These are phyloP conservation scores for Oncorhynchus masou DNA, from an alignment of 2,113 vertebrate species.

Conservation along the genomic window DNA sequence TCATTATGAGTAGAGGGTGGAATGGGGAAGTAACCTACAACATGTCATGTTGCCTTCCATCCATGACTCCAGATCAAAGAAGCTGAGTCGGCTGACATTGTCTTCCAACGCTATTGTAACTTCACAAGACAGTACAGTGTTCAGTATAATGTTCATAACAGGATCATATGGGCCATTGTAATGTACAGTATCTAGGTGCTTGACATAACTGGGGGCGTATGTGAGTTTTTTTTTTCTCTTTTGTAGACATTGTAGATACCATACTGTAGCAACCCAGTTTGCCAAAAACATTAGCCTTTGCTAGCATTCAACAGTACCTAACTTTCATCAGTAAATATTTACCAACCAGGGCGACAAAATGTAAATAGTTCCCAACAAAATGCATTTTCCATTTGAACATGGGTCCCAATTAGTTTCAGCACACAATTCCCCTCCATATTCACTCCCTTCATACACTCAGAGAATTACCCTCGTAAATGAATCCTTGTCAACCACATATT, in stretches of 20 bases:
- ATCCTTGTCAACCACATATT: conserved; percentile 45
- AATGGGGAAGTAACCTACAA: neutral
- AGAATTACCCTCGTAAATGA: conserved; percentile 35
- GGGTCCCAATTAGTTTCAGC: conserved; percentile 30
- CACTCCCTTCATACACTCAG: neutral
- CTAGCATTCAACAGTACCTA: too few relatives aligned
- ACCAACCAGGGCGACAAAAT: neutral
- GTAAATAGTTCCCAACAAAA: neutral
- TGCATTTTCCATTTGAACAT: conserved; percentile 21
- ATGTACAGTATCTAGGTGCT: too few relatives aligned
- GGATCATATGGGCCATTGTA: too few relatives aligned
- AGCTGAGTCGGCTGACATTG: conserved; percentile 2
- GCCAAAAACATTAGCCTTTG: too few relatives aligned
- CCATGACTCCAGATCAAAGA: conserved; percentile 1
- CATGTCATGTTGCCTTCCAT: neutral
- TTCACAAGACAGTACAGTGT: neutral
- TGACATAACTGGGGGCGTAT: too few relatives aligned
- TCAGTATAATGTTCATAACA: too few relatives aligned
- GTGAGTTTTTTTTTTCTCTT: too few relatives aligned
- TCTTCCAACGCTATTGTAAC: neutral
- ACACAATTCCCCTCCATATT: conserved; percentile 25
- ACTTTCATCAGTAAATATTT: neutral
- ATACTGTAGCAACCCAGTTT: too few relatives aligned
- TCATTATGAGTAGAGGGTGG: neutral
- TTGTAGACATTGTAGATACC: too few relatives aligned